Evolutionary conservation across 2,888 invertebrate species (phyloP).

Genomic region (Melieria picta): DNA sequence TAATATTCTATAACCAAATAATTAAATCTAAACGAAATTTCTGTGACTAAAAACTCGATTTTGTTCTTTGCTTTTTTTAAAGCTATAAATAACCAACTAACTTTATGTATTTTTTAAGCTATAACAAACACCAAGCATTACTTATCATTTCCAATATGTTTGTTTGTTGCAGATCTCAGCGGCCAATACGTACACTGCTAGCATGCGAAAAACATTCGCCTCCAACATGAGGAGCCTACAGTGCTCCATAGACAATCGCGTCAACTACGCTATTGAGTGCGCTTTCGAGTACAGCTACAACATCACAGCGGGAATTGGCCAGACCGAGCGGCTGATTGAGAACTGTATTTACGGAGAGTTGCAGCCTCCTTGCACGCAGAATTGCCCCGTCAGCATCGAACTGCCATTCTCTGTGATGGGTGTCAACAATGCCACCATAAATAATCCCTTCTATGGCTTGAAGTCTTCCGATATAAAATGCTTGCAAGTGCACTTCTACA

Average conservation of each 20-base stretch:
- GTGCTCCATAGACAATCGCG: conserved; percentile 24
- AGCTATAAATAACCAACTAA: no score
- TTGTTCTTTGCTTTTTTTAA: no score
- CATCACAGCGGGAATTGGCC: conserved; percentile 28
- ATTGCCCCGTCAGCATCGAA: conserved; percentile 17
- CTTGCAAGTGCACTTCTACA: background rate
- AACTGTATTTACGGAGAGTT: conserved; percentile 32
- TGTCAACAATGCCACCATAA: conserved; percentile 9
- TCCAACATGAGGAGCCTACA: conserved; percentile 17
- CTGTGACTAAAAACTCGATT: no score
- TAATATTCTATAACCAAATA: no score
- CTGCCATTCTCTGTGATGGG: conserved; percentile 1
- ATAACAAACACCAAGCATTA: background rate
- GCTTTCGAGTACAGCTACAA: conserved; percentile 16
- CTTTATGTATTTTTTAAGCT: no score
- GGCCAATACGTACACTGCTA: conserved; percentile 23
- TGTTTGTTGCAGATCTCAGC: conserved; percentile 15
- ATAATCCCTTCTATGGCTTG: conserved; percentile 25
- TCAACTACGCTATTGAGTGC: conserved; percentile 34
- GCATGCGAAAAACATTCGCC: conserved; percentile 31
- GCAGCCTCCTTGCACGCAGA: background rate
- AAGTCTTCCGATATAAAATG: background rate
- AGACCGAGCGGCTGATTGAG: conserved; percentile 28
- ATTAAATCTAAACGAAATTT: no score
- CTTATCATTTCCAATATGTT: background rate